Evolutionary conservation across 2,113 vertebrate species (phyloP), one percentile per base, ranked within the genome.

Genomic region (Epinephelus moara): DNA sequence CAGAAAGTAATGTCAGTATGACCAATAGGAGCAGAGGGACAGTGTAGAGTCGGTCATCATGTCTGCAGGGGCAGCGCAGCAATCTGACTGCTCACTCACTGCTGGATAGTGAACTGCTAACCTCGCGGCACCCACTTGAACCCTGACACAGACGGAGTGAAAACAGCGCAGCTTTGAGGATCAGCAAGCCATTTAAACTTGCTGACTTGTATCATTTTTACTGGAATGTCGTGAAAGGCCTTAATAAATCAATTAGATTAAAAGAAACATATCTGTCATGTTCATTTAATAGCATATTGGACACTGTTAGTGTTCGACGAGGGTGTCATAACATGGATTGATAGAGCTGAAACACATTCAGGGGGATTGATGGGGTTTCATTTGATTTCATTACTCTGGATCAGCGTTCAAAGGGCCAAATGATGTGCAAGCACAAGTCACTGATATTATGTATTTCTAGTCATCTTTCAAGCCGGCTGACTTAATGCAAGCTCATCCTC

Each of bases 191-290:
- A 83, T 90, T 92, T 78, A 82, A 92, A 93, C 82, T 78, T 87
- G 91, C 91, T 90, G 90, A 94, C 88, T 88, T 80, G 76, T 61
- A 70, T 88, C 37, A 63, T 86, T 90, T 90, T 87, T 45, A 80
- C 71, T 33, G 63, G 76, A 77, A 89, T 59, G 74, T 82, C 62
- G 5, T 40, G 68, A 85, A 72, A 69, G 57, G 70, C 73, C 19
- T 61, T 49, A 67, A 87, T 93, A 82, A 92, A 92, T 94, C 92
- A 88, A 55, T 82, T 78, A 14, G 63, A 89, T 93, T 85, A 88
- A 92, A 89, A 89, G 85, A 93, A 89, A 92, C 89, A 81, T 79
- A 92, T 93, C 91, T 77, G 78, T 92, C 92, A 92, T 82, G 84
- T 84, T 81, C 82, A 80, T 94, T 93, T 92, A 89, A 92, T 78